Conservation (phyloP, 1,140 invertebrate species). For the Scaptomyza hsui region DNA sequence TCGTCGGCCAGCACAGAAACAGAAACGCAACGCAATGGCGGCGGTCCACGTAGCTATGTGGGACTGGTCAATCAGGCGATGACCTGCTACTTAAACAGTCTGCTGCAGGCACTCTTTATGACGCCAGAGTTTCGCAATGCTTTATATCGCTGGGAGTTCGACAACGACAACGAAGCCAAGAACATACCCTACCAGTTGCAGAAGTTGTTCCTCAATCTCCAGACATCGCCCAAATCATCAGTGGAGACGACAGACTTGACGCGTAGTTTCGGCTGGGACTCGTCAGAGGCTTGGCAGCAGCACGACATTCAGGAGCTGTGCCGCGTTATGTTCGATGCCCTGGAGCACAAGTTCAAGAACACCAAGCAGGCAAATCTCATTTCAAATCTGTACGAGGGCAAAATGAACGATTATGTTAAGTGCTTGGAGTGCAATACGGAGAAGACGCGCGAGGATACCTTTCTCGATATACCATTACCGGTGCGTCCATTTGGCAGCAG, state of each 20-base stretch:
- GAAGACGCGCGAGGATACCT: conserved; percentile 93
- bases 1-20: conserved; percentile 48
- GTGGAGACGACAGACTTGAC: conserved; percentile 96
- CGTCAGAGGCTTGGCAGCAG: conserved; percentile 95
- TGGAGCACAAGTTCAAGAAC: conserved; percentile 94
- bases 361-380: conserved; percentile 94
- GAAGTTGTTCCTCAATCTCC: conserved; percentile 93
- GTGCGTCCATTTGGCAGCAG: conserved; percentile 93
- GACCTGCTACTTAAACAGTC: conserved; percentile 97
- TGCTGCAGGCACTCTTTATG: conserved; percentile 96
- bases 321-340: conserved; percentile 95
- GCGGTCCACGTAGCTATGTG: conserved; percentile 87
- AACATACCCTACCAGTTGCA: conserved; percentile 95
- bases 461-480: conserved; percentile 95
- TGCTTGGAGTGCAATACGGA: conserved; percentile 94
- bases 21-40: conserved; percentile 34
- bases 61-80: conserved; percentile 97
- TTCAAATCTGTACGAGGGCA: conserved; percentile 89
- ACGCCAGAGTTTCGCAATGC: conserved; percentile 97
- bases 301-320: conserved; percentile 97
- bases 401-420: conserved; percentile 96
- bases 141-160: conserved; percentile 94
- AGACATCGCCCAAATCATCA: conserved; percentile 90
- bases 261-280: conserved; percentile 96
- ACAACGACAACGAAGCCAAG: conserved; percentile 88